Conservation (phyloP, 1,140 invertebrate species). For the Dinothrombium tinctorium region DNA sequence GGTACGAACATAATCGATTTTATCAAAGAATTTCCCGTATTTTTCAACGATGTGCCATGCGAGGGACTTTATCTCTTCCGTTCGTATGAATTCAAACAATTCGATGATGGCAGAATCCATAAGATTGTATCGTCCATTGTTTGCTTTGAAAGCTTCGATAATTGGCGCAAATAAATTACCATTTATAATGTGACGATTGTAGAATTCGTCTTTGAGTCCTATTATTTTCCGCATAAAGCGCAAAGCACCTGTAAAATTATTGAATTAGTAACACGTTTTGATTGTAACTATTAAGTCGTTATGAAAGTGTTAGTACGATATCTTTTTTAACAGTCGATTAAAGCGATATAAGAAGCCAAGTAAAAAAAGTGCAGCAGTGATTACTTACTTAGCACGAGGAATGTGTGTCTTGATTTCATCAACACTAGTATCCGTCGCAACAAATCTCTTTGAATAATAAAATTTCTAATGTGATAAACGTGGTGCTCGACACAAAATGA, state of each 20-base stretch:
- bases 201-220: conserved; percentile 92
- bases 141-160: conserved; percentile 81
- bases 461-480: conserved; percentile 94
- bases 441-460: conserved; percentile 87
- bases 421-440: conserved; percentile 76
- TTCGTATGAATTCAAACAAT: conserved; percentile 95
- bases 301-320: no score
- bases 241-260: conserved; percentile 45
- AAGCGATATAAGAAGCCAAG: conserved; percentile 1
- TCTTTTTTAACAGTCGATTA: no score
- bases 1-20: conserved; percentile 87
- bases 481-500: conserved; percentile 99
- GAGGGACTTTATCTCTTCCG: conserved; percentile 85
- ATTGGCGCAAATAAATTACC: conserved; percentile 85
- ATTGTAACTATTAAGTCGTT: no score
- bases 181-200: conserved; percentile 88
- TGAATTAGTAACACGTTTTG: background rate
- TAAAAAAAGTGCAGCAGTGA: background rate
- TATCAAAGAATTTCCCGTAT: conserved; percentile 74
- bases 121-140: conserved; percentile 92
- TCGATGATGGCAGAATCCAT: conserved; percentile 96
- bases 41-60: conserved; percentile 82
- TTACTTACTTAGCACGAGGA: conserved; percentile 61
- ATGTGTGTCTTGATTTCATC: conserved; percentile 93
- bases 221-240: conserved; percentile 92